Evolutionary conservation across 2,797 vertebrate species (phyloP).

Genomic region (Hipposideros larvatus): DNA sequence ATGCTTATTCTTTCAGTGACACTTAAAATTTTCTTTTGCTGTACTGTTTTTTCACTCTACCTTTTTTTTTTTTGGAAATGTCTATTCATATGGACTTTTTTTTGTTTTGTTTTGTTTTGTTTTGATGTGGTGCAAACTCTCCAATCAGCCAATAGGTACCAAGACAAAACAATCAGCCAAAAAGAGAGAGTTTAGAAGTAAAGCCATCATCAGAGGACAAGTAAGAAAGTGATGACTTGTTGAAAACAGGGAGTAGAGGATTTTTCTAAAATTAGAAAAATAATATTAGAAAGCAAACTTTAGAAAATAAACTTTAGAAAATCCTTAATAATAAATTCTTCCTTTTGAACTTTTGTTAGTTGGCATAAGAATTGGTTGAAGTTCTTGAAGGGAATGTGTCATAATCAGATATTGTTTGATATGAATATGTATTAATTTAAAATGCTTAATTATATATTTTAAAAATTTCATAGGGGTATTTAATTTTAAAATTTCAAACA

Average conservation of each 20-base stretch:
- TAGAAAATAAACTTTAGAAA: background rate
- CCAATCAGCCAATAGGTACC: background rate
- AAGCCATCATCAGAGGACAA: background rate
- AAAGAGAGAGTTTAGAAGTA: background rate
- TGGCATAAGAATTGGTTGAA: background rate
- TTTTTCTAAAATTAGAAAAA: background rate
- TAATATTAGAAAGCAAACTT: background rate
- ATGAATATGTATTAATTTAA: background rate
- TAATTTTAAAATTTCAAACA: background rate
- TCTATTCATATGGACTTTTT: background rate
- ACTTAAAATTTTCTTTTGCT: background rate
- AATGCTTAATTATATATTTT: background rate
- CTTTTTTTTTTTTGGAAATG: background rate
- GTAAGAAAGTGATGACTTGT: background rate
- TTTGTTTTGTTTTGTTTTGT: background rate
- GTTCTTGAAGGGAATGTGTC: background rate
- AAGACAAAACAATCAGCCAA: background rate
- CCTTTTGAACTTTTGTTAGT: background rate
- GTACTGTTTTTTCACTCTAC: background rate
- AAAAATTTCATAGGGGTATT: too few species aligned
- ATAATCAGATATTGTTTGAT: constrained; percentile 50
- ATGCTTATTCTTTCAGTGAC: background rate
- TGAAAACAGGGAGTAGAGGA: background rate
- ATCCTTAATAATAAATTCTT: background rate
- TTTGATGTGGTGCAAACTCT: background rate